Evolutionary conservation across 2,888 invertebrate species (phyloP).

Genomic region (Antheraea yamamai): DNA sequence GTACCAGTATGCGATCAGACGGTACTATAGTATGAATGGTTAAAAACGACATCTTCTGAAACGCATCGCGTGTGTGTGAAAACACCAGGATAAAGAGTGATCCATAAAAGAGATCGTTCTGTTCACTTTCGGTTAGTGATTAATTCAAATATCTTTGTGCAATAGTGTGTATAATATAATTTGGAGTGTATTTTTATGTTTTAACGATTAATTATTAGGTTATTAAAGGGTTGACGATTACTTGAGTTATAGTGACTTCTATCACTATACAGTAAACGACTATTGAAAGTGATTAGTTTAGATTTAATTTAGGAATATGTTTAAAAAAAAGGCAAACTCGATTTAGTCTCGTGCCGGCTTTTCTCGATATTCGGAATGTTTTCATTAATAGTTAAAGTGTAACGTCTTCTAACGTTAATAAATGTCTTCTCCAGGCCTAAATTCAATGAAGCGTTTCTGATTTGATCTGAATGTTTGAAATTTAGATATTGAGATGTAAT

Average conservation of each 20-base stretch:
- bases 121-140: constrained; percentile 30
- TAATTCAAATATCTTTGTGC: not conserved
- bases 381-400: too few relatives aligned
- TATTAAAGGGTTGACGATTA: too few relatives aligned
- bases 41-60: constrained; percentile 69
- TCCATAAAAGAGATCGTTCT: not conserved
- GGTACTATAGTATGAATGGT: constrained; percentile 49
- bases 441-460: too few relatives aligned
- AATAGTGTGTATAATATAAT: not conserved
- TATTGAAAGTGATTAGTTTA: too few relatives aligned
- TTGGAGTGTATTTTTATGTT: not conserved
- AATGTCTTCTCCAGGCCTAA: too few relatives aligned
- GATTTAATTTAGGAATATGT: too few relatives aligned
- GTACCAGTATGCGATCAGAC: constrained; percentile 55
- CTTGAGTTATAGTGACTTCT: too few relatives aligned
- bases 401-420: too few relatives aligned
- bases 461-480: not conserved
- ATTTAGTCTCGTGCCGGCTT: too few relatives aligned
- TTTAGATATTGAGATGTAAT: not conserved
- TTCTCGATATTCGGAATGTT: too few relatives aligned
- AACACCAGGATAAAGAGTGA: constrained; percentile 40
- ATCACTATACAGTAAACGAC: too few relatives aligned
- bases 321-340: too few relatives aligned
- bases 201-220: not conserved
- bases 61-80: constrained; percentile 49